Evolutionary conservation across 2,797 vertebrate genomes (phyloP).

Genomic region (Etheostoma nigrum): DNA sequence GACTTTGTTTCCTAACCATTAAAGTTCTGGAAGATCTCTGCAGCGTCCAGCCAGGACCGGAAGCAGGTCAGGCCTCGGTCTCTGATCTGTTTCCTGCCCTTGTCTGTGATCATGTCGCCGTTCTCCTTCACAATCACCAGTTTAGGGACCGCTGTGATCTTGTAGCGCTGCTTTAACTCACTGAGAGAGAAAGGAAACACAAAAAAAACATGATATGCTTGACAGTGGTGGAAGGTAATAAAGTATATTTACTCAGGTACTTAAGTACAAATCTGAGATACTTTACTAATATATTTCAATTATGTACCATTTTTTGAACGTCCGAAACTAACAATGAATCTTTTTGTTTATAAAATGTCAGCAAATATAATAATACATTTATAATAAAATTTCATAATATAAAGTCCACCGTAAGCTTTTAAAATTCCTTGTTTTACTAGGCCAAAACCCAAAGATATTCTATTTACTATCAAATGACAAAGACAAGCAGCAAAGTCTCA

Average conservation of each 20-base stretch:
- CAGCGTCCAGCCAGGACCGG: conserved; percentile 90
- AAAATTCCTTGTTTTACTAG: too few relatives aligned
- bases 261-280: neutral
- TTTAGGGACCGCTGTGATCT: conserved; percentile 92
- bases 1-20: conserved; percentile 67
- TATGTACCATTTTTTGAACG: neutral
- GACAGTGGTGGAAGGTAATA: neutral
- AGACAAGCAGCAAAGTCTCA: neutral
- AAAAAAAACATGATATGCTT: neutral
- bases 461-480: too few relatives aligned
- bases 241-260: neutral
- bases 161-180: conserved; percentile 93
- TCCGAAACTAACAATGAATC: neutral
- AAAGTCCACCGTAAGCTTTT: too few relatives aligned
- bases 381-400: too few relatives aligned
- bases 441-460: too few relatives aligned
- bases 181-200: conserved; percentile 73
- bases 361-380: too few relatives aligned
- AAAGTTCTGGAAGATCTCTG: conserved; percentile 97
- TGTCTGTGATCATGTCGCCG: conserved; percentile 95
- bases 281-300: too few relatives aligned
- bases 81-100: conserved; percentile 94
- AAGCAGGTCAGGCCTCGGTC: conserved; percentile 92
- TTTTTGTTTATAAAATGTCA: conserved; percentile 2
- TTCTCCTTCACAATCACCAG: conserved; percentile 96